A percentile compares a stretch with the other conserved stretches of the same genome.
phyloP scores from a whole-genome alignment of 2,888 invertebrate species.

The Trachelus troglodyta region DNA sequence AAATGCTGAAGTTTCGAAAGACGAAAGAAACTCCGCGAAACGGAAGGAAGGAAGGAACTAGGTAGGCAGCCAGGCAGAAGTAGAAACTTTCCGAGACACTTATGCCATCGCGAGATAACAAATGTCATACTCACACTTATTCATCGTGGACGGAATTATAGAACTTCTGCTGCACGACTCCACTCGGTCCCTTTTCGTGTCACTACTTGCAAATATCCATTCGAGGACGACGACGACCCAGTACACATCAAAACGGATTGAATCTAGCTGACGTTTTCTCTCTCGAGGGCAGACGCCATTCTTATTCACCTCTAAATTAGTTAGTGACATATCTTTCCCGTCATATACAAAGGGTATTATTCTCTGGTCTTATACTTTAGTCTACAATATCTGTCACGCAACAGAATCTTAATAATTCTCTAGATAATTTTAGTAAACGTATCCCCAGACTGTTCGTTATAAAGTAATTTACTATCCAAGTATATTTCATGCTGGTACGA shows the following conservation, averaged over 20 bases:
- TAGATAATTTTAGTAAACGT: not conserved
- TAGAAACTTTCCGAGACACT: conserved; percentile 38
- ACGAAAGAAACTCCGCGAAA: conserved; percentile 13
- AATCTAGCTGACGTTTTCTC: not conserved
- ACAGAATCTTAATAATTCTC: not conserved
- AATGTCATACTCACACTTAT: conserved; percentile 32
- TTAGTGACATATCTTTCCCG: not conserved
- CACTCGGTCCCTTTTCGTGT: conserved; percentile 14
- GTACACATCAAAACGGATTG: not conserved
- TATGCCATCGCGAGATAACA: conserved; percentile 41
- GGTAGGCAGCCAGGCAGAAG: conserved; percentile 6
- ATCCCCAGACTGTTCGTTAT: not conserved
- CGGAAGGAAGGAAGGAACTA: not conserved
- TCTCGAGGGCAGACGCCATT: not conserved
- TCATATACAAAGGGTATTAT: not conserved
- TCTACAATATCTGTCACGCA: not conserved
- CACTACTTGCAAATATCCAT: conserved; percentile 23
- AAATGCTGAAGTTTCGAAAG: conserved; percentile 26
- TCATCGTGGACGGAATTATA: conserved; percentile 27
- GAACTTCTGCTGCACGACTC: conserved; percentile 22
- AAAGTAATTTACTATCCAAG: not conserved
- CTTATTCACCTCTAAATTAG: not conserved
- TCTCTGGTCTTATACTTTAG: not conserved
- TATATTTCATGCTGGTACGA: not conserved
- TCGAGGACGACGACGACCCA: not conserved